Conservation (phyloP, 2,113 vertebrate species). For the Cavia porcellus region DNA sequence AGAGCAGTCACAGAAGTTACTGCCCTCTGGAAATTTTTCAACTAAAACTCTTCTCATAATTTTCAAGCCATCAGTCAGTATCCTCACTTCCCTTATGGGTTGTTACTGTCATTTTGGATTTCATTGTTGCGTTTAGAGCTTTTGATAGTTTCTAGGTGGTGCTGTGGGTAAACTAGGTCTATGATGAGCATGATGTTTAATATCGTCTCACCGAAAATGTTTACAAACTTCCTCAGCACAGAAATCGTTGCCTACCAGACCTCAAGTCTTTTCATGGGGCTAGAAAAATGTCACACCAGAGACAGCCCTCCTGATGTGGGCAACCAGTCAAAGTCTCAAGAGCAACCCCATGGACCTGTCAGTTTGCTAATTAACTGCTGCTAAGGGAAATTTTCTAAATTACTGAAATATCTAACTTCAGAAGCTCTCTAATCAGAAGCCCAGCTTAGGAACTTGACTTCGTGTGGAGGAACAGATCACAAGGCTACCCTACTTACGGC, state of each 20-base stretch:
- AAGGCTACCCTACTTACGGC: not conserved
- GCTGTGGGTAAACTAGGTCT: conserved; percentile 21
- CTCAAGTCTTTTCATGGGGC: not conserved
- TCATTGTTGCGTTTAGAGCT: conserved; percentile 52
- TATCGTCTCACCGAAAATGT: not conserved
- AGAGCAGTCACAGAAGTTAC: not conserved
- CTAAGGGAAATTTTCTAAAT: conserved; percentile 13
- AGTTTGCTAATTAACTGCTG: not conserved
- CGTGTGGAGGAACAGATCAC: too few relatives aligned
- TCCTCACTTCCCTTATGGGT: not conserved
- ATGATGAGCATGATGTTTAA: conserved; percentile 45
- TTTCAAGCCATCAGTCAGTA: conserved; percentile 71
- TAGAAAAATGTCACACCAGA: not conserved
- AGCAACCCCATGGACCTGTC: not conserved
- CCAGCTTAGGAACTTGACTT: not conserved
- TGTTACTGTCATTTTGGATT: not conserved
- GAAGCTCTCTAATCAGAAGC: not conserved
- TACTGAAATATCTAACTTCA: not conserved
- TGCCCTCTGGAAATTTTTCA: conserved; percentile 70
- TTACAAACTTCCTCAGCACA: conserved; percentile 63
- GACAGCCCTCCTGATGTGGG: not conserved
- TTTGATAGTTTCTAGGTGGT: conserved; percentile 61
- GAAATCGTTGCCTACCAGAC: conserved; percentile 13
- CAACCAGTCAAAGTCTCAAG: not conserved
- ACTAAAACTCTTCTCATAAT: conserved; percentile 61